Evolutionary conservation across 1,140 invertebrate species (phyloP), one percentile per base, ranked within the genome.

Genomic region (Ceratosolen fusciceps): DNA sequence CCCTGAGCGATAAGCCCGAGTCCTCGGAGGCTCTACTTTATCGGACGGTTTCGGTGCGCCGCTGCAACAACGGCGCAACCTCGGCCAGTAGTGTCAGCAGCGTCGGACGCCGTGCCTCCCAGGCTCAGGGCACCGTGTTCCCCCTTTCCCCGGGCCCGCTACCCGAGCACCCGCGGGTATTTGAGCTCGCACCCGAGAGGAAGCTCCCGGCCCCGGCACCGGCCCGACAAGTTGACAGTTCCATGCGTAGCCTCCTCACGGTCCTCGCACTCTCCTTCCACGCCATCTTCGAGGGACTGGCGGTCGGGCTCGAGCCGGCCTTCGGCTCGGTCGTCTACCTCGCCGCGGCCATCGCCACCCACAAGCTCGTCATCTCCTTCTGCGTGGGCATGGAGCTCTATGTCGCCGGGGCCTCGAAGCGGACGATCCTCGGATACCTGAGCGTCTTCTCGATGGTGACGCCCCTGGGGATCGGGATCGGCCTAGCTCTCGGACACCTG

Each of bases 281-380:
- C 86, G 94, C 95, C 0, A 92, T 96, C 16, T 95, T 96, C 87
- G 95, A 96, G 88, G 95, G 95, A 0, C 88, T 96, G 70, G 95
- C 96, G 0, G 94, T 96, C 12, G 96, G 96, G 2, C 87, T 96
- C 7, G 95, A 96, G 84, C 90, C 88, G 1, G 92, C 91, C n/a
- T 85, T 92, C 2, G 83, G 90, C 7, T 93, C 93, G 60, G 92
- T 95, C 2, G 92, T 93, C 84, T 93, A 94, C 56, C 87, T 95
- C 49, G 94, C 95, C 54, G 91, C 92, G 0, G 95, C 95, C 1
- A 93, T 96, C 31, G 93, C 93, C 7, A 93, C 95, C 2, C 95
- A 96, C 86, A 96, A 95, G 81, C 90, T 94, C 31, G 94, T 95
- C 2, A 94, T 96, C 74, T 91, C 94, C 0, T 94, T 94, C 82